A percentile compares a stretch with the other conserved stretches of the same genome.
Conservation (phyloP, 2,113 vertebrate species). For the Saguinus imperator region DNA sequence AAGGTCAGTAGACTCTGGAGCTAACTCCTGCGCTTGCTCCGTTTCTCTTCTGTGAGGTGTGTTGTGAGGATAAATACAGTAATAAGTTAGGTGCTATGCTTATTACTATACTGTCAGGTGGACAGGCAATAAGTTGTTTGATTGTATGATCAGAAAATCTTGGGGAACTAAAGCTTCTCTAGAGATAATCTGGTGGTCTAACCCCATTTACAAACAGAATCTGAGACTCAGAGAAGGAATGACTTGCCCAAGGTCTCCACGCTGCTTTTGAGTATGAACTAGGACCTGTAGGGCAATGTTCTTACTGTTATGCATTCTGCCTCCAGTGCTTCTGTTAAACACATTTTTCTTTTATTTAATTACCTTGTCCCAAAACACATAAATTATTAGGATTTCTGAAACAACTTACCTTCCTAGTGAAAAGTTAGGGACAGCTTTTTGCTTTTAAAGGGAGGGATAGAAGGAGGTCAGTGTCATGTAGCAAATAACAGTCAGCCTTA, state of each 20-base stretch:
- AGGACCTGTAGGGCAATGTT: neutral
- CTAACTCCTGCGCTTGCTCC: neutral
- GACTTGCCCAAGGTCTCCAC: neutral
- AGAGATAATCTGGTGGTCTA: constrained; percentile 24
- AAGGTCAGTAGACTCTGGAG: neutral
- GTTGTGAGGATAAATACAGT: neutral
- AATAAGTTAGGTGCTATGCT: neutral
- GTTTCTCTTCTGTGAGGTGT: neutral
- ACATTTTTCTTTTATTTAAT: constrained; percentile 25
- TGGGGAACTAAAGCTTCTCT: neutral
- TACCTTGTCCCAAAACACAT: neutral
- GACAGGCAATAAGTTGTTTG: neutral
- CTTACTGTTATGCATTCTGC: neutral
- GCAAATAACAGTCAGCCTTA: neutral
- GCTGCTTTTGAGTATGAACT: neutral
- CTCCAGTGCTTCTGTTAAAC: neutral
- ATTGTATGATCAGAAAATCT: constrained; percentile 36
- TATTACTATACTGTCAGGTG: neutral
- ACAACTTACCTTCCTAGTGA: constrained; percentile 35
- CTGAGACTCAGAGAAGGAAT: neutral
- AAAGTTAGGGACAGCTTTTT: constrained; percentile 19
- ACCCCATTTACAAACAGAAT: neutral
- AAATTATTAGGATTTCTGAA: constrained; percentile 15
- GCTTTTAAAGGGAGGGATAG: neutral
- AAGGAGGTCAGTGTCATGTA: neutral